Conservation (phyloP, 2,888 invertebrate genomes). For the Andrena praecox region DNA sequence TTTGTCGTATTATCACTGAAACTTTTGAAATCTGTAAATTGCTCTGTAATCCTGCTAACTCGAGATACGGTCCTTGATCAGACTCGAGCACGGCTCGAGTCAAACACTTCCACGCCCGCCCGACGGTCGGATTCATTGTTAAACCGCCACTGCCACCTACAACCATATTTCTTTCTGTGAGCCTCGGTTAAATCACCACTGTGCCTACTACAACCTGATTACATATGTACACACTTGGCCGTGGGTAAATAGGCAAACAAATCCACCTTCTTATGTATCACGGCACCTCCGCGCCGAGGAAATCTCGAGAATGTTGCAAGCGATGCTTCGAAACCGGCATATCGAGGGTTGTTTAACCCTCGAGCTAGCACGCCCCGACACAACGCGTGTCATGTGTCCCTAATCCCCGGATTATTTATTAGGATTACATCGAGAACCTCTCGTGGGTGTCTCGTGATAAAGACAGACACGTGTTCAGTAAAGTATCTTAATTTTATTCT, state of each 20-base stretch:
- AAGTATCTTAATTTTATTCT: constrained; percentile 4
- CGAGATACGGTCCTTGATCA: constrained; percentile 42
- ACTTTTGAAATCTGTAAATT: background rate
- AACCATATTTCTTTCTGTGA: constrained; percentile 76
- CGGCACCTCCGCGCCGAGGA: constrained; percentile 3
- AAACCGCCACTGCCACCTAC: constrained; percentile 77
- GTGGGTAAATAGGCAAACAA: constrained; percentile 59
- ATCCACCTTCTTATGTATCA: constrained; percentile 31
- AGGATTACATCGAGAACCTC: constrained; percentile 1
- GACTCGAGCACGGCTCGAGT: constrained; percentile 39
- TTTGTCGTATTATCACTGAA: background rate
- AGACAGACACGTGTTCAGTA: background rate
- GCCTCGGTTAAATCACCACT: constrained; percentile 74
- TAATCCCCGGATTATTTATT: constrained; percentile 23
- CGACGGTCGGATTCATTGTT: constrained; percentile 73
- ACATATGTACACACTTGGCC: constrained; percentile 56
- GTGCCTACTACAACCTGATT: constrained; percentile 65
- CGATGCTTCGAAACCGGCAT: constrained; percentile 8
- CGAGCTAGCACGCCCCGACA: background rate
- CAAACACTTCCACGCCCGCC: constrained; percentile 23
- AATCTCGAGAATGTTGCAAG: constrained; percentile 49
- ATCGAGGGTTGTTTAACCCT: constrained; percentile 9
- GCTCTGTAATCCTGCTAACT: background rate
- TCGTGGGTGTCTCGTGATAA: background rate
- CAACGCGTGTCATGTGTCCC: background rate